Conservation (phyloP, 2,888 invertebrate species). For the Sphinx pinastri region DNA sequence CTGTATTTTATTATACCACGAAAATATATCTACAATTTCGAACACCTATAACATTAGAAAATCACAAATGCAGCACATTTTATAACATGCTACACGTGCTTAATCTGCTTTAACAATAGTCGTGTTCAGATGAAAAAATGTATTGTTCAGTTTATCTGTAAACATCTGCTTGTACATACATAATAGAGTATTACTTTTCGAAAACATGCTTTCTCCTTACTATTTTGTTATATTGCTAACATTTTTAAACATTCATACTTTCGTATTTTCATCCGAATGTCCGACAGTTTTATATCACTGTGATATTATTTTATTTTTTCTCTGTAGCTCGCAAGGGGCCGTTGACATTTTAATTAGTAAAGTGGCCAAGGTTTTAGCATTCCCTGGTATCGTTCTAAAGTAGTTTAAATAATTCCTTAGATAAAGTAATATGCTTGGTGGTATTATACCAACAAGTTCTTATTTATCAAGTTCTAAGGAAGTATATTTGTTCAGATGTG, state of each 20-base stretch:
- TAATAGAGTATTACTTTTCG: neutral
- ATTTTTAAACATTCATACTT: constrained; percentile 33
- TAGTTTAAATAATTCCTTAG: constrained; percentile 16
- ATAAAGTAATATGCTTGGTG: neutral
- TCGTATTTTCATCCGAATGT: constrained; percentile 33
- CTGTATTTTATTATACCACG: too few species aligned
- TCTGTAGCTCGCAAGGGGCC: constrained; percentile 24
- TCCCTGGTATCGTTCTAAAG: constrained; percentile 26
- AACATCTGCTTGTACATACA: constrained; percentile 8
- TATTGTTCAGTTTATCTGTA: constrained; percentile 15
- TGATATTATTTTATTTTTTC: constrained; percentile 43
- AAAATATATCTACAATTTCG: neutral
- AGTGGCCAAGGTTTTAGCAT: constrained; percentile 35
- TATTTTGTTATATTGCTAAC: neutral
- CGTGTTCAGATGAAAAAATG: neutral
- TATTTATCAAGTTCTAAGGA: too few species aligned
- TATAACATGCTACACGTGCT: neutral
- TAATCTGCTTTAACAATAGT: constrained; percentile 3
- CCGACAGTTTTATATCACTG: constrained; percentile 37
- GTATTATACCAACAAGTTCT: too few species aligned
- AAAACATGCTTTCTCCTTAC: constrained; percentile 19
- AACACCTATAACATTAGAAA: neutral
- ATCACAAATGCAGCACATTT: neutral
- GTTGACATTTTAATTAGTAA: constrained; percentile 46
- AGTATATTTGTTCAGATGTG: too few species aligned